These are phyloP conservation scores for Danio albolineatus DNA, from an alignment of 2,797 vertebrate genomes.

Conservation along the genomic window DNA sequence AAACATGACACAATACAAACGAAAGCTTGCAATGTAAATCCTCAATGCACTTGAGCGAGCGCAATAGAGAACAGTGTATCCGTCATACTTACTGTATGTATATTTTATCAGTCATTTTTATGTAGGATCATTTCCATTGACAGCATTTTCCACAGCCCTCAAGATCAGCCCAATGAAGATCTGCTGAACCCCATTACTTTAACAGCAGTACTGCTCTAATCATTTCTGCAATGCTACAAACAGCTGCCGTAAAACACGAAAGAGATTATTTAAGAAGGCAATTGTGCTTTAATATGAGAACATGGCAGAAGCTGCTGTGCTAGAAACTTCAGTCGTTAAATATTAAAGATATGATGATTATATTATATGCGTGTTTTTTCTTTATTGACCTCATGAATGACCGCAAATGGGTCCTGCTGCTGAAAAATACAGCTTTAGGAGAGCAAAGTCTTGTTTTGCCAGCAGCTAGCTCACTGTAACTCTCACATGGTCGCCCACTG, in stretches of 20 bases:
- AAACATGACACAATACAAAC: not conserved
- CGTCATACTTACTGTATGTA: not conserved
- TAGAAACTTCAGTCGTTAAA: not conserved
- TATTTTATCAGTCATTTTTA: conserved; percentile 26
- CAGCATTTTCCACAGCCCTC: not conserved
- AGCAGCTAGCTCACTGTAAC: too few species aligned
- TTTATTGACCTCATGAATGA: not conserved
- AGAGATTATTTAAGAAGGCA: not conserved
- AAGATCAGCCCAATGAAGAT: not conserved
- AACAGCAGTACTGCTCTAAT: conserved; percentile 11
- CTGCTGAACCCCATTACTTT: not conserved
- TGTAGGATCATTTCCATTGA: conserved; percentile 4
- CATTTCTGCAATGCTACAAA: not conserved
- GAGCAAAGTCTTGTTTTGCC: not conserved
- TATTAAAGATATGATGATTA: conserved; percentile 5
- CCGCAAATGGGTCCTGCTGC: not conserved
- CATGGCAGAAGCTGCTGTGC: not conserved
- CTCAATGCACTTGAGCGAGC: not conserved
- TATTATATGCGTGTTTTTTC: not conserved
- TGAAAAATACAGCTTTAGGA: not conserved
- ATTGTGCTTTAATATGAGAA: not conserved
- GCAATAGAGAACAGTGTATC: not conserved
- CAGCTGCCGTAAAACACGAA: not conserved
- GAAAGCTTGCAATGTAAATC: not conserved
- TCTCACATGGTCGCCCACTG: too few species aligned